A percentile compares a stretch with the other conserved stretches of the same genome.
These are phyloP conservation scores for Chlorodrepanis virens DNA, from an alignment of 2,113 vertebrate genomes.

Conservation along the genomic window DNA sequence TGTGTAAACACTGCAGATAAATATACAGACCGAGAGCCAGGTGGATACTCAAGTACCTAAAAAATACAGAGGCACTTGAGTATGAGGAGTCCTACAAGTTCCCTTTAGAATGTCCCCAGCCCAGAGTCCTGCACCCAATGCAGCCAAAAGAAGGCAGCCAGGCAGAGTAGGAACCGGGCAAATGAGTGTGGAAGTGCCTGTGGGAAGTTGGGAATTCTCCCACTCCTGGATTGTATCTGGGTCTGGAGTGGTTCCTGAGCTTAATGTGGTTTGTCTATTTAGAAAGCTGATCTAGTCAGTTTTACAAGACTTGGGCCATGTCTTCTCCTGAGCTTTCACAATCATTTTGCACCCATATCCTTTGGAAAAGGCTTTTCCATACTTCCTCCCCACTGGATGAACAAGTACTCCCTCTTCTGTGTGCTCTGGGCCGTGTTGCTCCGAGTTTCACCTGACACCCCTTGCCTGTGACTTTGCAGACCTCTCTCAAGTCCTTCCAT, in stretches of 20 bases:
- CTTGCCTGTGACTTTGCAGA: neutral
- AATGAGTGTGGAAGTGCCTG: rapidly evolving
- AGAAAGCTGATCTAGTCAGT: neutral
- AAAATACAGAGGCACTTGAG: neutral
- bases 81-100: neutral
- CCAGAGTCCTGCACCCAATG: neutral
- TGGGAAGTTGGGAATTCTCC: neutral
- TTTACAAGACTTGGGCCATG: neutral
- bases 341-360: neutral
- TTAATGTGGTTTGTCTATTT: neutral
- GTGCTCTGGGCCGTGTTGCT: neutral
- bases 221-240: neutral
- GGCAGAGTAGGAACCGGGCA: neutral
- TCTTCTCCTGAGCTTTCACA: neutral
- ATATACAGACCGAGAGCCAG: neutral
- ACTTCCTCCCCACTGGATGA: neutral
- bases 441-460: neutral
- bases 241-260: neutral
- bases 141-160: neutral
- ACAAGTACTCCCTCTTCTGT: neutral
- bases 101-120: neutral
- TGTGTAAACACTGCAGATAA: neutral
- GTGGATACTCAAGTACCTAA: neutral
- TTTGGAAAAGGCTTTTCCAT: neutral
- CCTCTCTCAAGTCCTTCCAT: neutral